Base-by-base conservation (phyloP, 1,140 invertebrate genomes). In the Coenobita brevimanus region DNA sequence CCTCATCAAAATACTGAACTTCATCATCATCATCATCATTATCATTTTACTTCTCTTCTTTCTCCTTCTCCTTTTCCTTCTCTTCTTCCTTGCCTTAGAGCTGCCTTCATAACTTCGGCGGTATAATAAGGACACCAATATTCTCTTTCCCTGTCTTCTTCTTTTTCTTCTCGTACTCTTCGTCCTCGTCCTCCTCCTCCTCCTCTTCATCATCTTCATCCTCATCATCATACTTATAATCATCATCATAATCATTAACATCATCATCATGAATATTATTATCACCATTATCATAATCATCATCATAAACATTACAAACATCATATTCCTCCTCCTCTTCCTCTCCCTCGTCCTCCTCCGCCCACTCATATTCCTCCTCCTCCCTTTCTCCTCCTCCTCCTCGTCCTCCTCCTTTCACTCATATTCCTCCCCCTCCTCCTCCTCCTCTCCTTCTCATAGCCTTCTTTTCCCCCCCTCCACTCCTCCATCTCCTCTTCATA, bases 121-220 rank as follows among this genome's bases (percentile, higher is more conserved):
- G n/a, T 13, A 57, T 13, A 57, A n/a, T 57, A 13, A 57, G 54
- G 10, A 13, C 54, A 10, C 54, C 54, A 57, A 57, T 10, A 57
- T 57, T n/a, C n/a, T 57, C 54, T n/a, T 57, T 57, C 54, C 54
- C n/a, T 57, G 54, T n/a, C n/a, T 57, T n/a, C 54, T 57, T 57
- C 54, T n/a, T 57, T 57, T n/a, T 57, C n/a, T 57, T n/a, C 54
- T 57, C 54, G 10, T n/a, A 13, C n/a, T n/a, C 54, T 71, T 71
- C 30, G 33, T 71, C 41, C 15, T 17, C 6, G 15, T 38, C 67
- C 17, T 71, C 41, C 33, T 71, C 30, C 67, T 33, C 41, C 67
- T 38, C 17, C 67, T 71, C 30, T 17, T 38, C 10, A 24, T 15
- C 67, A 38, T n/a, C n/a, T n/a, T n/a, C n/a, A n/a, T n/a, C n/a